These are phyloP conservation scores for Adoxophyes honmai DNA, from an alignment of 1,140 invertebrate genomes.

Conservation along the genomic window DNA sequence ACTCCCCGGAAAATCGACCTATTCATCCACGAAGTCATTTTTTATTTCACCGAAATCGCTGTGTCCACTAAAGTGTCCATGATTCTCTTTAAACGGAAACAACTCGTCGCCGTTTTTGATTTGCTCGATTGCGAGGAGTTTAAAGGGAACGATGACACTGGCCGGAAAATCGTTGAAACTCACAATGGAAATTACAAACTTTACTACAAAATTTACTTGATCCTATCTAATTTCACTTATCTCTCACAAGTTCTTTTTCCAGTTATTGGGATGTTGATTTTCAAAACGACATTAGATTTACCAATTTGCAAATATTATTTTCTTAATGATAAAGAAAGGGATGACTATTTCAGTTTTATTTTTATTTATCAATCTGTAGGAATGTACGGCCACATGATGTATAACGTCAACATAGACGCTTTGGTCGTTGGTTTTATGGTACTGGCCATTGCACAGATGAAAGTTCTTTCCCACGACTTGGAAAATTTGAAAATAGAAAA, in stretches of 20 bases:
- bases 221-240: constrained; percentile 42
- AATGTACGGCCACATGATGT: constrained; percentile 54
- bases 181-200: constrained; percentile 33
- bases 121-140: constrained; percentile 43
- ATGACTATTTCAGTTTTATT: constrained; percentile 40
- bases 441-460: constrained; percentile 43
- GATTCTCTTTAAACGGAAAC: constrained; percentile 38
- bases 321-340: constrained; percentile 31
- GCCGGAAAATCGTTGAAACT: constrained; percentile 32
- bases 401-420: constrained; percentile 50
- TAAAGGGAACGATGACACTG: constrained; percentile 33
- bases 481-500: constrained; percentile 28
- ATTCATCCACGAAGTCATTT: constrained; percentile 50
- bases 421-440: constrained; percentile 48
- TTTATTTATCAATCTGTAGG: constrained; percentile 49
- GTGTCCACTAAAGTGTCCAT: constrained; percentile 43
- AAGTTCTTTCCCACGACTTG: constrained; percentile 36
- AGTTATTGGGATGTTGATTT: constrained; percentile 33
- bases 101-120: constrained; percentile 42
- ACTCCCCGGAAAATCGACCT: constrained; percentile 47
- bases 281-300: constrained; percentile 28
- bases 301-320: constrained; percentile 61
- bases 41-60: constrained; percentile 50
- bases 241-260: constrained; percentile 32
- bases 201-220: constrained; percentile 32